Evolutionary conservation across 2,888 invertebrate genomes (phyloP).

Genomic region (Cryptophagus acutangulus): DNA sequence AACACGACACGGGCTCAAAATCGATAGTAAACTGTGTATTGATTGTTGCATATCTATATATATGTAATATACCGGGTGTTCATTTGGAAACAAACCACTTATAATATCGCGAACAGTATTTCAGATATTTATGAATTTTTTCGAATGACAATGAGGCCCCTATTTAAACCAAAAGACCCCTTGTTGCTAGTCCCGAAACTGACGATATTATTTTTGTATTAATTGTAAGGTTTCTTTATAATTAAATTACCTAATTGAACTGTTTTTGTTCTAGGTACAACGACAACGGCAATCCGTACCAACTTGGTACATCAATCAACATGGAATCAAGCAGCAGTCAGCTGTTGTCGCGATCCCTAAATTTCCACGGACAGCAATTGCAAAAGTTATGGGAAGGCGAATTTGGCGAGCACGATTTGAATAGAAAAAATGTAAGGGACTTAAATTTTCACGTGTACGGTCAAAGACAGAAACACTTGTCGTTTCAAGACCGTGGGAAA

Average conservation of each 20-base stretch:
- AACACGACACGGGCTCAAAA: too few species aligned
- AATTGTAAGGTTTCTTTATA: neutral
- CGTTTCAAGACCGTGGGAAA: constrained; percentile 79
- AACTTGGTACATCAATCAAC: neutral
- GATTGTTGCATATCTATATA: too few species aligned
- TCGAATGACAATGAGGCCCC: too few species aligned
- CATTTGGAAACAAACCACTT: too few species aligned
- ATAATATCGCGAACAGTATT: too few species aligned
- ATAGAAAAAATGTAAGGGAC: constrained; percentile 57
- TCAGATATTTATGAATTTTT: too few species aligned
- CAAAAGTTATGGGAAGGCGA: constrained; percentile 86
- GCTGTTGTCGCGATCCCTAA: constrained; percentile 65
- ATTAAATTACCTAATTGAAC: neutral
- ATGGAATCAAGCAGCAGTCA: constrained; percentile 54
- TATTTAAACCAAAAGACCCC: too few species aligned
- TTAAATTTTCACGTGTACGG: constrained; percentile 71
- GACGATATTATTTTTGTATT: neutral
- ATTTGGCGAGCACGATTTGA: constrained; percentile 70
- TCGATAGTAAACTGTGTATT: too few species aligned
- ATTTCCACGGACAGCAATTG: constrained; percentile 82
- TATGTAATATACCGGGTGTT: too few species aligned
- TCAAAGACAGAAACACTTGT: constrained; percentile 72
- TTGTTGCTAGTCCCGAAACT: neutral
- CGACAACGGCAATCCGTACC: neutral
- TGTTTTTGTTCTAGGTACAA: neutral